Conservation (phyloP, 2,113 vertebrate genomes). For the Calcarius ornatus region DNA sequence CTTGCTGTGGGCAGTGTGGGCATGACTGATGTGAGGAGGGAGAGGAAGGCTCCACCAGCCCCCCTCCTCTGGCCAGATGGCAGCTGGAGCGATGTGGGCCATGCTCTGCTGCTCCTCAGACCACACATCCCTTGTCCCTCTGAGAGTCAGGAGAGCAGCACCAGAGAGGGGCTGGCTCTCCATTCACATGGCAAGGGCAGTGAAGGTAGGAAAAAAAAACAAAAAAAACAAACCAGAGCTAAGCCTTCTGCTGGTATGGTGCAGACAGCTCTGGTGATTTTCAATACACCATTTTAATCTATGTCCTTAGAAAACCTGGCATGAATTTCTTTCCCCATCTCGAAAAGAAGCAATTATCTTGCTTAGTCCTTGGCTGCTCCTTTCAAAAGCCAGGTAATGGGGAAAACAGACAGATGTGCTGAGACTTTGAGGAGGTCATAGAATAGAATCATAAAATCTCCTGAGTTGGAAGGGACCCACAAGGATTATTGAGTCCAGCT, state of each 20-base stretch:
- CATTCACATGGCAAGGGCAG: fast-evolving
- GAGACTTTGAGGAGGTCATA: neutral
- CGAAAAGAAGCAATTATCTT: neutral
- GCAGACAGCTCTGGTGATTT: neutral
- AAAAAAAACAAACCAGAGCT: too few species aligned
- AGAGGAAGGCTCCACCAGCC: neutral
- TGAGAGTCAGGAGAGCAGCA: neutral
- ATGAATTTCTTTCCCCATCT: neutral
- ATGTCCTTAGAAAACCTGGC: neutral
- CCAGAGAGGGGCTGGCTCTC: neutral
- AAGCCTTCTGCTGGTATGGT: neutral
- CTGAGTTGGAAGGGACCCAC: neutral
- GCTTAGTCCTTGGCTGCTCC: neutral
- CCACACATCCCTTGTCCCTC: fast-evolving
- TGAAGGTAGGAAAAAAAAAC: neutral
- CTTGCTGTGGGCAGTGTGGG: neutral
- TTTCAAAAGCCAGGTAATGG: neutral
- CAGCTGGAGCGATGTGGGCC: neutral
- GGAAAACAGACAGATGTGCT: neutral
- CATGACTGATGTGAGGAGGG: fast-evolving
- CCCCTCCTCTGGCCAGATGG: neutral
- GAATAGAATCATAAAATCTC: neutral
- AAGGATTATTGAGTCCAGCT: neutral
- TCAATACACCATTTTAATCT: neutral
- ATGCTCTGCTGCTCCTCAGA: neutral